Conservation (phyloP, 92 coral and sea anemone genomes). For the Porites evermanni region DNA sequence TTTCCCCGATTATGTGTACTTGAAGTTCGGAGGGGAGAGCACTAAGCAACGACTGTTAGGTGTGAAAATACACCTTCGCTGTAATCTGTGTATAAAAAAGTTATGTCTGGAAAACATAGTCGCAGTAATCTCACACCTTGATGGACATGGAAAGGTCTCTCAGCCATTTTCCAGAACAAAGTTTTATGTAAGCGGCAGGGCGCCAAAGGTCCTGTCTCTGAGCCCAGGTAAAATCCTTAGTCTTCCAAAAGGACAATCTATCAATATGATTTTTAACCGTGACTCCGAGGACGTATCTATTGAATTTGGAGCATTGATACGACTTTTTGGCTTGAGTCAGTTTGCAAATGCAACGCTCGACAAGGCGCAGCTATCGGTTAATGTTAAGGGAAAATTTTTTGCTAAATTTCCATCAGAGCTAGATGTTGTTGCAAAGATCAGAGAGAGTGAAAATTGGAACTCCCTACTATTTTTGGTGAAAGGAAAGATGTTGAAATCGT, state of each 20-base stretch:
- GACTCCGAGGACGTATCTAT: slow-evolving; percentile 10
- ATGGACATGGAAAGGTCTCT: not conserved
- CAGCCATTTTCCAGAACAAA: not conserved
- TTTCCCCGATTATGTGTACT: too few species aligned
- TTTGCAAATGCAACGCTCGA: not conserved
- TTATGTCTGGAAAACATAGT: slow-evolving; percentile 38
- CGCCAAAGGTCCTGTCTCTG: not conserved
- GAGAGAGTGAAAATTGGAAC: slow-evolving; percentile 9
- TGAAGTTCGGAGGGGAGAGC: too few species aligned
- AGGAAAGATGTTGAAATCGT: slow-evolving; percentile 51
- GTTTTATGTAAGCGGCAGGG: slow-evolving; percentile 13
- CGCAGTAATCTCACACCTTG: slow-evolving; percentile 15
- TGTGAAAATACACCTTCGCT: not conserved
- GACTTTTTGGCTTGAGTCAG: not conserved
- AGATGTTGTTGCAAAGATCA: slow-evolving; percentile 2
- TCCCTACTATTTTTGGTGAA: slow-evolving; percentile 21
- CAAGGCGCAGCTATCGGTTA: slow-evolving; percentile 9
- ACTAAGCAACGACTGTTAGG: too few species aligned
- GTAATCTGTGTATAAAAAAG: slow-evolving; percentile 20
- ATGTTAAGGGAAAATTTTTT: slow-evolving; percentile 16
- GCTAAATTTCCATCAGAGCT: not conserved
- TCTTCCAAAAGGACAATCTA: not conserved
- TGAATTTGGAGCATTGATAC: not conserved
- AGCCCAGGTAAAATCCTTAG: slow-evolving; percentile 12
- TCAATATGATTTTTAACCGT: not conserved